These are phyloP conservation scores for Propithecus deckenii DNA, from an alignment of 2,797 vertebrate genomes.

Conservation along the genomic window DNA sequence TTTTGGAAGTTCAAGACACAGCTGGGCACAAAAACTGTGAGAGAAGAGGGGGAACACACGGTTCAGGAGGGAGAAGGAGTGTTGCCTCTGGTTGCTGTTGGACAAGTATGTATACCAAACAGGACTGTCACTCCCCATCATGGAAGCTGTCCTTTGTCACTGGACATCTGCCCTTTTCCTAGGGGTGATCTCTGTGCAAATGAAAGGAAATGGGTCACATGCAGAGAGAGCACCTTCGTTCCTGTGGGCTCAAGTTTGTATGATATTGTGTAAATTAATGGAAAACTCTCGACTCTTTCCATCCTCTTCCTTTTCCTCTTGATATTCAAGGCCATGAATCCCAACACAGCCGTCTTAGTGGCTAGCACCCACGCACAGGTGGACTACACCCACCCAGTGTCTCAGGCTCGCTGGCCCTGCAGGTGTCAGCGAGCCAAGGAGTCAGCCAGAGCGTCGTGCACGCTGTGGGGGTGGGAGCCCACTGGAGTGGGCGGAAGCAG, in stretches of 20 bases:
- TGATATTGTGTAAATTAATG: slow-evolving; percentile 78
- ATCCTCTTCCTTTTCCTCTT: slow-evolving; percentile 63
- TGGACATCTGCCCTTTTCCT: slow-evolving; percentile 74
- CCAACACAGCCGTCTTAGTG: slow-evolving; percentile 55
- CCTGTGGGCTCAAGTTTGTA: slow-evolving; percentile 76
- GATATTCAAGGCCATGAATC: slow-evolving; percentile 70
- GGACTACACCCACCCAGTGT: neutral
- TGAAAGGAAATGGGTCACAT: slow-evolving; percentile 73
- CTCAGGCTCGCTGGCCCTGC: neutral
- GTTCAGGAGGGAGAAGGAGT: slow-evolving; percentile 74
- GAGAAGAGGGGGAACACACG: slow-evolving; percentile 58
- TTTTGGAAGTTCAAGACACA: slow-evolving; percentile 74
- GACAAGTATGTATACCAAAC: slow-evolving; percentile 69
- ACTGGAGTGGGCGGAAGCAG: neutral
- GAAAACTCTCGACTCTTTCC: slow-evolving; percentile 74
- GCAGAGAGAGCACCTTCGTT: slow-evolving; percentile 72
- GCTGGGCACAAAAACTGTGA: slow-evolving; percentile 73
- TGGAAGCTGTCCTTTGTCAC: slow-evolving; percentile 74
- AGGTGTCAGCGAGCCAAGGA: neutral
- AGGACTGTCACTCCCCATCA: slow-evolving; percentile 66
- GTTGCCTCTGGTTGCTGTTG: slow-evolving; percentile 65
- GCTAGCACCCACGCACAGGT: slow-evolving; percentile 1
- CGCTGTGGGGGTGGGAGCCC: neutral
- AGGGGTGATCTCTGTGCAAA: slow-evolving; percentile 75
- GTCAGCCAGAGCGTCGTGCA: neutral